A percentile compares a stretch with the other conserved stretches of the same genome.
Evolutionary conservation across 2,113 vertebrate genomes (phyloP).

Genomic region (Formicarius rufipectus): DNA sequence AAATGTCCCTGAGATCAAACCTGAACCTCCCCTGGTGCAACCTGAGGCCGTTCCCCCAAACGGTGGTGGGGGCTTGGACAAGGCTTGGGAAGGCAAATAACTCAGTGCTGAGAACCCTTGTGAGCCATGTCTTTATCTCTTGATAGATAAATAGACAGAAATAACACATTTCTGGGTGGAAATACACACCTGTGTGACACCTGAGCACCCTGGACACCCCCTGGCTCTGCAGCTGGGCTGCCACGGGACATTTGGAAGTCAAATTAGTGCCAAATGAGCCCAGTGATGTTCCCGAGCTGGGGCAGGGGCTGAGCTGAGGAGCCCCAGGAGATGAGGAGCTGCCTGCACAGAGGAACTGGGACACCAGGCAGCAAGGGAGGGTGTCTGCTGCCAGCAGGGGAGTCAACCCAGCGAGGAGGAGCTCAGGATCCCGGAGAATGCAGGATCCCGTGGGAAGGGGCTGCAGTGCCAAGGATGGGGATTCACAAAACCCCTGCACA

Average conservation of each 20-base stretch:
- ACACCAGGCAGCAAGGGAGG: no score
- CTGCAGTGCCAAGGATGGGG: not conserved
- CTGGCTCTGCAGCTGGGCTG: not conserved
- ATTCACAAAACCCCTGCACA: not conserved
- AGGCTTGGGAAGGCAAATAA: not conserved
- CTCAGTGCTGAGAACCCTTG: not conserved
- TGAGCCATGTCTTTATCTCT: not conserved
- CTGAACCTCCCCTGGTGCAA: not conserved
- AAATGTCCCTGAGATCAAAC: not conserved
- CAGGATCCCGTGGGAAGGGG: no score
- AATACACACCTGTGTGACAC: not conserved
- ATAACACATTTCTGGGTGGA: not conserved
- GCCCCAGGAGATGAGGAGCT: not conserved
- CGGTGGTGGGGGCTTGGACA: not conserved
- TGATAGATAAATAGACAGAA: not conserved
- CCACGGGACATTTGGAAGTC: not conserved
- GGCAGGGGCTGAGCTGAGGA: not conserved
- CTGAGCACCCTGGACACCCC: not conserved
- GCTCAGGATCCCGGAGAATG: no score
- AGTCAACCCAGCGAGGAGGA: no score
- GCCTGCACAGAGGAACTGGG: no score
- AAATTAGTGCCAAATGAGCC: not conserved
- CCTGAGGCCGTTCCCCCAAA: not conserved
- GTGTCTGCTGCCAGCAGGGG: no score
- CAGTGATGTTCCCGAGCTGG: not conserved